Evolutionary conservation across 2,113 vertebrate genomes (phyloP).

Genomic region (Lasiurus borealis): DNA sequence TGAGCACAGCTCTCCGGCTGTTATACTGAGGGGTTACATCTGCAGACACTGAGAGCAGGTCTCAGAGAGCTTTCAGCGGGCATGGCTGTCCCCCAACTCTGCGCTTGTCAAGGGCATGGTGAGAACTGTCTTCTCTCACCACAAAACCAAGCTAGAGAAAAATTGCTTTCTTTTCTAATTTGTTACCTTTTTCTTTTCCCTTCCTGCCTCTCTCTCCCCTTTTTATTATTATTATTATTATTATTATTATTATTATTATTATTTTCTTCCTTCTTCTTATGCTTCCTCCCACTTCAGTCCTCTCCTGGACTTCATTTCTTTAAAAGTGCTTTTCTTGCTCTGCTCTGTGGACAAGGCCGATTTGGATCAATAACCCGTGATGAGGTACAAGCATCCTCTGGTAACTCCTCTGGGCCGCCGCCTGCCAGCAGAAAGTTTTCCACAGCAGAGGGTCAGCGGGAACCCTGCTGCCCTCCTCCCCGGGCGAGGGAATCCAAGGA

Average conservation of each 20-base stretch:
- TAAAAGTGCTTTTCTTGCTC: background rate
- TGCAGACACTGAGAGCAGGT: background rate
- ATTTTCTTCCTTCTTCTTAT: background rate
- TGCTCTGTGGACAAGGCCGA: background rate
- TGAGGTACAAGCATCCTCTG: background rate
- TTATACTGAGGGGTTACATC: background rate
- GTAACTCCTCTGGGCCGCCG: background rate
- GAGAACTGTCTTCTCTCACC: background rate
- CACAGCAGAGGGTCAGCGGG: background rate
- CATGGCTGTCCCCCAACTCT: rapidly evolving
- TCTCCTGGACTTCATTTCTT: constrained; percentile 17
- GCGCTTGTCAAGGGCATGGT: rapidly evolving
- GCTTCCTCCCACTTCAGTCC: background rate
- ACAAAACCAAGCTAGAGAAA: background rate
- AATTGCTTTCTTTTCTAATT: background rate
- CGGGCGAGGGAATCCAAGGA: rapidly evolving
- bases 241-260: too few species aligned
- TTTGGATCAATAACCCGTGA: constrained; percentile 51
- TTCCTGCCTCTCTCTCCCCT: background rate
- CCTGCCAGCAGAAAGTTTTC: constrained; percentile 69
- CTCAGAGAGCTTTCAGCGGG: background rate
- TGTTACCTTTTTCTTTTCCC: background rate
- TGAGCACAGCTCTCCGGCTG: too few species aligned
- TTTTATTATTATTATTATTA: too few species aligned
- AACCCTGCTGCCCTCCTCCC: background rate